Evolutionary conservation across 2,797 vertebrate species (phyloP), one percentile per base, ranked within the genome.

Genomic region (Rhyacichthys aspro): DNA sequence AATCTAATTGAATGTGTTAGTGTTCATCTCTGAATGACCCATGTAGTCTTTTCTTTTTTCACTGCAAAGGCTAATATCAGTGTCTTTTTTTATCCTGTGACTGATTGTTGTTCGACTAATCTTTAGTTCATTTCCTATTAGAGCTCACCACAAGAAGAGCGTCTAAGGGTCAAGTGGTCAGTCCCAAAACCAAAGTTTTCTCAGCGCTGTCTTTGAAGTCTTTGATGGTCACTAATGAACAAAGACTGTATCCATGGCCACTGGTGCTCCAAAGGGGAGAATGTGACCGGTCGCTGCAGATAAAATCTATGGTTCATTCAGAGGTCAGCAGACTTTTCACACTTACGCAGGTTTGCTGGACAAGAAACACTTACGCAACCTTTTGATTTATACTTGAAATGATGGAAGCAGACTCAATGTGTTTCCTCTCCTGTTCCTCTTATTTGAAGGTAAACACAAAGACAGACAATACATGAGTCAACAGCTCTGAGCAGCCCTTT

Each of bases 201-300:
- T 68, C 74, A 59, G 67, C 54, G 63, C 59, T 36, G 37, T 53
- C 86, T 91, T 92, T 92, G 86, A 90, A 86, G 88, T 71, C 79
- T 85, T 81, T 83, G 79, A 82, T 43, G 65, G 74, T 46, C 46
- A 55, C 83, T 72, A 75, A 82, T 71, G 49, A 71, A 90, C 86
- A 89, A 88, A 86, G 83, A 85, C 76, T 59, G 87, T 90, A 81
- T 84, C 89, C 89, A 91, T 87, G 89, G 81, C 79, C 83, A 88
- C 89, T 72, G 38, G 52, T 9, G 69, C 63, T 76, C 78, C 86
- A 89, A 88, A 80, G 74, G 47, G 47, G 79, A 88, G 87, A 91
- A 92, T 90, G 88, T 62, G 62, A 71, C 65, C 55, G 11, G 76
- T 86, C 58, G 38, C n/a, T 74, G 42, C 65, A 48, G 74, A 69